Conservation (phyloP, 2,113 vertebrate species). For the Bos javanicus region DNA sequence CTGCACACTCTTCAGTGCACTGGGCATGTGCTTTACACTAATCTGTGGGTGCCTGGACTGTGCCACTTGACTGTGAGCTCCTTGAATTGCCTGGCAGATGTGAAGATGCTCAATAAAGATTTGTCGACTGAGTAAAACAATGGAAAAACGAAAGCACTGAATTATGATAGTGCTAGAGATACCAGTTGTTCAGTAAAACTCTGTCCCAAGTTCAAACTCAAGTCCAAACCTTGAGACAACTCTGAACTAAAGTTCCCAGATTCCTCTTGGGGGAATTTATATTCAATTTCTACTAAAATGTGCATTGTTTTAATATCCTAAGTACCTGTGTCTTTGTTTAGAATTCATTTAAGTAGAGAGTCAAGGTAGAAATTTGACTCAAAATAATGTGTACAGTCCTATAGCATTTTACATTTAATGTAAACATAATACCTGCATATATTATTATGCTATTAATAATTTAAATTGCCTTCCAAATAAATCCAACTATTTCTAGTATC, state of each 20-base stretch:
- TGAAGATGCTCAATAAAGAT: background rate
- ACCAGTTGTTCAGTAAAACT: background rate
- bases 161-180: background rate
- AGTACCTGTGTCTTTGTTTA: background rate
- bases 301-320: background rate
- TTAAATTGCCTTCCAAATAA: constrained; percentile 25
- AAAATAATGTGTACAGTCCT: background rate
- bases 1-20: background rate
- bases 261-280: background rate
- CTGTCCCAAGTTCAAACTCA: background rate
- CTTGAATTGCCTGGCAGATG: background rate
- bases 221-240: background rate
- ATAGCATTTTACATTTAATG: constrained; percentile 9
- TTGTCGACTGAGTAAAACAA: background rate
- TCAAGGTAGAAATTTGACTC: background rate
- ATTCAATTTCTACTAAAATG: background rate
- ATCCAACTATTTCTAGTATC: constrained; percentile 17
- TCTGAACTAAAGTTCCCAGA: background rate
- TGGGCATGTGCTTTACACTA: background rate
- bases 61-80: background rate
- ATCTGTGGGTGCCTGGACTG: background rate
- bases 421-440: background rate
- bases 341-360: constrained; percentile 12
- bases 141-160: background rate
- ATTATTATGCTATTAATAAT: constrained; percentile 26